Evolutionary conservation across 2,797 vertebrate genomes (phyloP), one percentile per base, ranked within the genome.

Genomic region (Erpetoichthys calabaricus): DNA sequence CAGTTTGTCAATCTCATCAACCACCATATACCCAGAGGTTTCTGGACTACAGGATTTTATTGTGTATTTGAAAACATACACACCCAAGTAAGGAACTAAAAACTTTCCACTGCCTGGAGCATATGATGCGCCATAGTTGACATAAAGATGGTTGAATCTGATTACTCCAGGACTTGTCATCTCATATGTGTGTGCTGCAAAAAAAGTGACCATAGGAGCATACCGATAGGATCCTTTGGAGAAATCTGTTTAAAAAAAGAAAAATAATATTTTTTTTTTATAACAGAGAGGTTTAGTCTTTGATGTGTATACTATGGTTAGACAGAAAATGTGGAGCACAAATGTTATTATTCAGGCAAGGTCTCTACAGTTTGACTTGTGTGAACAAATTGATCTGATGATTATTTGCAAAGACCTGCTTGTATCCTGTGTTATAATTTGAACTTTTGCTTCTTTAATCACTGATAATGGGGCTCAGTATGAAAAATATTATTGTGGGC

Each of bases 191-290:
- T 84, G 83, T 52, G 84, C 80, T 25, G 71, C 80, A 63, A 83
- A 88, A 70, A 88, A 88, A 5, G 86, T 84, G 60, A 87, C 82
- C 76, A 85, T 85, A 0, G 86, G 86, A 47, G 82, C 83, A 0
- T 86, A 88, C 62, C 85, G 74, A 63, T 86, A 87, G 8, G 83
- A 82, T 55, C 85, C 85, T 73, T 80, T 84, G n/a, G 85, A 81
- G 71, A 84, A 88, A 75, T 86, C 86, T 88, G 76, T 54, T 67
- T 5, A 58, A 44, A 3, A 57, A 8, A 10, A 55, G 70, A 10
- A 58, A 63, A 63, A 57, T 45, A 42, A n/a, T n/a, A n/a, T n/a
- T 57, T 53, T 4, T 57, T 59, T 60, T 51, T 52, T 49, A 6
- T 49, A 49, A 9, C 47, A 49, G 1, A n/a, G 47, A 49, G 7